Percentiles rank a stretch among this genome's conserved stretches.
phyloP scores from a whole-genome alignment of 2,113 vertebrate species.

The Brachypodius melanocephalos region DNA sequence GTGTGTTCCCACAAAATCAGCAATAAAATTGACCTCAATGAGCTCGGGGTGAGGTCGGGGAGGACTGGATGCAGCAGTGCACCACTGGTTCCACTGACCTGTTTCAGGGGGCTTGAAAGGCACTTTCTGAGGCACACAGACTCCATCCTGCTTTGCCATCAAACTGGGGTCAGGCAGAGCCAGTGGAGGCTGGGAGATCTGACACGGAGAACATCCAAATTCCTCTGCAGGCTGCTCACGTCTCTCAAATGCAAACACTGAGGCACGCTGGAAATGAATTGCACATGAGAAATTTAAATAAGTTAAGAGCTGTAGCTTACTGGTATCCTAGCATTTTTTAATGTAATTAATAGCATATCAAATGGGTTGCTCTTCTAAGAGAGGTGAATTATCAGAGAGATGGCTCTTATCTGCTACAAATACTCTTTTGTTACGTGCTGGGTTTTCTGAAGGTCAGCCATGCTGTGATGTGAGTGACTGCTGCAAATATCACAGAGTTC shows the following conservation, averaged over 20 bases:
- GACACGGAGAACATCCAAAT: neutral
- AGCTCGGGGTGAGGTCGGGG: neutral
- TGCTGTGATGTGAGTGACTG: neutral
- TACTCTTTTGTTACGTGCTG: neutral
- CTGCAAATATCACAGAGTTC: neutral
- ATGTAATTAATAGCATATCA: conserved; percentile 1
- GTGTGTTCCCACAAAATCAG: neutral
- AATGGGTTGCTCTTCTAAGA: neutral
- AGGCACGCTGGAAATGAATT: neutral
- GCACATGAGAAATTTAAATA: conserved; percentile 5
- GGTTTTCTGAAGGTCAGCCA: neutral
- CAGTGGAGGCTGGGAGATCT: neutral
- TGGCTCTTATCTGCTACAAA: neutral
- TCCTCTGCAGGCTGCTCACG: neutral
- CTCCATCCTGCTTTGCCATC: neutral
- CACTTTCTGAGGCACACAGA: neutral
- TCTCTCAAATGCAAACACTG: neutral
- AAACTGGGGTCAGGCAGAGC: neutral
- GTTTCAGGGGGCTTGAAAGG: neutral
- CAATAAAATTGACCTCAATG: neutral
- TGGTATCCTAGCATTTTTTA: neutral
- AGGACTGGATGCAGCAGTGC: fast-evolving
- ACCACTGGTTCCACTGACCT: neutral
- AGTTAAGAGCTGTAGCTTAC: neutral
- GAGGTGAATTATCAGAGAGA: neutral